phyloP scores from a whole-genome alignment of 2,888 invertebrate species.

The Flabesymbios commensalis region DNA sequence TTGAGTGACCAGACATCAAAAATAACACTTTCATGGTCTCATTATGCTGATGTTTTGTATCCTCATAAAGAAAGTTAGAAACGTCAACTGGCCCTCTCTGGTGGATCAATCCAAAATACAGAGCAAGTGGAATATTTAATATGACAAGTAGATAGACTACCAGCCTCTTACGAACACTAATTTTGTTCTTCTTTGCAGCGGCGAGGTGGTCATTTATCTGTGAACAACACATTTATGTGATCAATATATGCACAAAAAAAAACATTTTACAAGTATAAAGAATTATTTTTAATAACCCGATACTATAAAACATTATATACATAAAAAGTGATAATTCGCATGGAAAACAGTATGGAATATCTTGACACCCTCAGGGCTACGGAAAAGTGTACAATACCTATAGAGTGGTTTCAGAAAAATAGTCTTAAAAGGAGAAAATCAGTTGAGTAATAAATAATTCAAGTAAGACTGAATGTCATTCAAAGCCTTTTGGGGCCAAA shows the following conservation, averaged over 20 bases:
- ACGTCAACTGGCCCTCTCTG: conserved; percentile 79
- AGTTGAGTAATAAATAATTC: too few relatives aligned
- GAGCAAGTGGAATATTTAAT: conserved; percentile 62
- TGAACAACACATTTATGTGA: too few relatives aligned
- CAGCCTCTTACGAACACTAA: background rate
- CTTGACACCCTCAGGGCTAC: too few relatives aligned
- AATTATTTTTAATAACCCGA: background rate
- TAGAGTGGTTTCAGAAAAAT: too few relatives aligned
- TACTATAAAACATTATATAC: too few relatives aligned
- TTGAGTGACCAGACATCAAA: conserved; percentile 92
- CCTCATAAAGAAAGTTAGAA: conserved; percentile 71
- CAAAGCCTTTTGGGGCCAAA: too few relatives aligned
- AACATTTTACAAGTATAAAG: background rate
- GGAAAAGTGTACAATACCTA: too few relatives aligned
- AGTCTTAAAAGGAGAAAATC: too few relatives aligned
- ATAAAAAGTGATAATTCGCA: too few relatives aligned
- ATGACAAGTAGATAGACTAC: conserved; percentile 37
- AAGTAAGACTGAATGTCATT: too few relatives aligned
- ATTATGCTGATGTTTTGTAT: background rate
- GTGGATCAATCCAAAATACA: conserved; percentile 78
- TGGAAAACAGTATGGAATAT: too few relatives aligned
- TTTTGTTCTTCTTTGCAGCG: background rate
- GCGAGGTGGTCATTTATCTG: background rate
- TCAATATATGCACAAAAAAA: too few relatives aligned
- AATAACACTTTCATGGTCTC: conserved; percentile 71